phyloP scores from a whole-genome alignment of 2,888 invertebrate genomes.

The Esperia sulphurella region DNA sequence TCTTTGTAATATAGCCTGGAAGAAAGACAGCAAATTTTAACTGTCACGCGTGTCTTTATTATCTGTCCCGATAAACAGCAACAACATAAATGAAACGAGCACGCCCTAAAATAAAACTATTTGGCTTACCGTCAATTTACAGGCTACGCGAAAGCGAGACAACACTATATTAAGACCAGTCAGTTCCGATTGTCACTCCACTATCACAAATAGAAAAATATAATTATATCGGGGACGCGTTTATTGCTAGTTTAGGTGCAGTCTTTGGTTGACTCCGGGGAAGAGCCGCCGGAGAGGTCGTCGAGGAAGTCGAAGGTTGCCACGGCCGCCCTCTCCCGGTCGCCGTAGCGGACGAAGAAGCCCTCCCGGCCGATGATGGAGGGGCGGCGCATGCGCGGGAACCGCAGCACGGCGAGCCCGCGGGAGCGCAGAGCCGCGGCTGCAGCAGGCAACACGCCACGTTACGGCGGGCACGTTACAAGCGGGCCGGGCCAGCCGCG shows the following conservation, averaged over 20 bases:
- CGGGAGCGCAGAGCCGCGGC: slow-evolving; percentile 81
- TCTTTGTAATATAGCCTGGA: too few relatives aligned
- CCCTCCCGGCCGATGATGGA: slow-evolving; percentile 88
- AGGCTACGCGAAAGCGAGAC: slow-evolving; percentile 46
- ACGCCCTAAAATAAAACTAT: slow-evolving; percentile 37
- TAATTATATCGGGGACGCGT: slow-evolving; percentile 51
- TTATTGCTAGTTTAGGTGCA: slow-evolving; percentile 63
- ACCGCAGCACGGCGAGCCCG: slow-evolving; percentile 76
- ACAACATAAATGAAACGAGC: slow-evolving; percentile 1
- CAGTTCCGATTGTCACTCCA: slow-evolving; percentile 13
- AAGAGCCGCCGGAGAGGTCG: slow-evolving; percentile 75
- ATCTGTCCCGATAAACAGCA: background rate
- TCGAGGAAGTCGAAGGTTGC: slow-evolving; percentile 90
- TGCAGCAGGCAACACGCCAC: slow-evolving; percentile 45
- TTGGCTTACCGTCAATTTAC: slow-evolving; percentile 48
- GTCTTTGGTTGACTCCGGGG: slow-evolving; percentile 69
- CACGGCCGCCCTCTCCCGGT: slow-evolving; percentile 87
- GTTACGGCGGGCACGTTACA: slow-evolving; percentile 31
- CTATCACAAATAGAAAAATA: slow-evolving; percentile 65
- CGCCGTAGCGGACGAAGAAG: slow-evolving; percentile 88
- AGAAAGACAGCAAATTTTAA: too few relatives aligned
- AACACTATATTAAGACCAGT: slow-evolving; percentile 22
- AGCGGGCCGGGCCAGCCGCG: slow-evolving; percentile 19
- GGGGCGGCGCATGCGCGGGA: slow-evolving; percentile 77
- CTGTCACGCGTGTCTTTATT: too few relatives aligned